phyloP scores from a whole-genome alignment of 2,113 vertebrate genomes.

The Crotophaga sulcirostris region DNA sequence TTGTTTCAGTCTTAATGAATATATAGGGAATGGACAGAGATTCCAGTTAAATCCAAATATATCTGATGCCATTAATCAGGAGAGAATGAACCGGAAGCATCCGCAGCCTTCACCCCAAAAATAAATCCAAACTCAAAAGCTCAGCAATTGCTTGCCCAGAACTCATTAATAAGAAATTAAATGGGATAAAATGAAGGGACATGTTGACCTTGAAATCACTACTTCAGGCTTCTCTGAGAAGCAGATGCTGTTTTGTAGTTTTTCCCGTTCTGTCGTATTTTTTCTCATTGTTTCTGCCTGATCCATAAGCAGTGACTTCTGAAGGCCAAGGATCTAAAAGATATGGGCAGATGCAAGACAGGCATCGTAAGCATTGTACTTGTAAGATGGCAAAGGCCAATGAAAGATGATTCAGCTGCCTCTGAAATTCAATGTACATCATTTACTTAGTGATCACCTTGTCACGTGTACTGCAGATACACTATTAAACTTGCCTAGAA shows the following conservation, averaged over 20 bases:
- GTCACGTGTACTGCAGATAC: neutral
- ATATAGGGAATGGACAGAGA: neutral
- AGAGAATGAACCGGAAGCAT: neutral
- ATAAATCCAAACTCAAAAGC: conserved; percentile 8
- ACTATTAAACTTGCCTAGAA: neutral
- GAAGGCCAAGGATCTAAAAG: neutral
- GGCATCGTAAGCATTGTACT: rapidly evolving
- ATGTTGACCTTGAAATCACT: neutral
- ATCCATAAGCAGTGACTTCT: neutral
- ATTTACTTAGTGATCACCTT: neutral
- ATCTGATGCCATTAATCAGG: neutral
- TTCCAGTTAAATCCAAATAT: neutral
- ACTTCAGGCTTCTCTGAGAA: neutral
- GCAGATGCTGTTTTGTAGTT: neutral
- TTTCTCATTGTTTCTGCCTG: neutral
- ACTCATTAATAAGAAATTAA: conserved; percentile 16
- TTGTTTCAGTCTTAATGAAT: neutral
- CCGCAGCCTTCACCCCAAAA: neutral
- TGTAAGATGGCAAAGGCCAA: neutral
- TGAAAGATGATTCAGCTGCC: neutral
- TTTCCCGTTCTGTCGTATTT: neutral
- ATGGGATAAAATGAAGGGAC: neutral
- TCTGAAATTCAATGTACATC: neutral
- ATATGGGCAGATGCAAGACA: neutral
- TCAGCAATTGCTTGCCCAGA: neutral